These are phyloP conservation scores for Pollenia griseotomentosa DNA, from an alignment of 2,888 invertebrate species.

Conservation along the genomic window DNA sequence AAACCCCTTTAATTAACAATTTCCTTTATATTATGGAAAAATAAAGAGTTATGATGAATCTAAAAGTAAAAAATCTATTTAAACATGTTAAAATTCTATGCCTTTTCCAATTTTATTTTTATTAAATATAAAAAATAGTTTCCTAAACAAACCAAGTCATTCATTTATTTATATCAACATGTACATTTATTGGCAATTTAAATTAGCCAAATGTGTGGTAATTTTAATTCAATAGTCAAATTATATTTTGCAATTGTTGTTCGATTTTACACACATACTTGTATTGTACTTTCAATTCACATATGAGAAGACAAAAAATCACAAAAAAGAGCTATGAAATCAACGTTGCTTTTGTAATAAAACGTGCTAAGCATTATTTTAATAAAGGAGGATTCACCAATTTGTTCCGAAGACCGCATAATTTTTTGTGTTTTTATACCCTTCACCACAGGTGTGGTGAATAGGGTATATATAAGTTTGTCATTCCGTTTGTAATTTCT, in stretches of 20 bases:
- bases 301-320: background rate
- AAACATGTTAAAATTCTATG: background rate
- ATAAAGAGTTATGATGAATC: too few relatives aligned
- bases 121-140: constrained; percentile 1
- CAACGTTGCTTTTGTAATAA: constrained; percentile 57
- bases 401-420: too few relatives aligned
- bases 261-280: background rate
- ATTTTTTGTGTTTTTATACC: too few relatives aligned
- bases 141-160: background rate
- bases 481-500: too few relatives aligned
- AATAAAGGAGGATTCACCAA: background rate
- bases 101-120: background rate
- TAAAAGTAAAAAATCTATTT: too few relatives aligned
- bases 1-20: too few relatives aligned
- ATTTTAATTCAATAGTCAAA: constrained; percentile 45
- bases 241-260: constrained; percentile 55
- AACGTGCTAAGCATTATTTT: constrained; percentile 53
- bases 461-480: too few relatives aligned
- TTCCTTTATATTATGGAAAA: too few relatives aligned
- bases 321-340: constrained; percentile 26
- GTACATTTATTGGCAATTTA: constrained; percentile 22
- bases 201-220: constrained; percentile 66
- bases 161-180: background rate
- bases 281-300: background rate
- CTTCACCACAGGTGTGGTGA: too few relatives aligned